phyloP scores from a whole-genome alignment of 2,888 invertebrate species.

The Cerceris rybyensis region DNA sequence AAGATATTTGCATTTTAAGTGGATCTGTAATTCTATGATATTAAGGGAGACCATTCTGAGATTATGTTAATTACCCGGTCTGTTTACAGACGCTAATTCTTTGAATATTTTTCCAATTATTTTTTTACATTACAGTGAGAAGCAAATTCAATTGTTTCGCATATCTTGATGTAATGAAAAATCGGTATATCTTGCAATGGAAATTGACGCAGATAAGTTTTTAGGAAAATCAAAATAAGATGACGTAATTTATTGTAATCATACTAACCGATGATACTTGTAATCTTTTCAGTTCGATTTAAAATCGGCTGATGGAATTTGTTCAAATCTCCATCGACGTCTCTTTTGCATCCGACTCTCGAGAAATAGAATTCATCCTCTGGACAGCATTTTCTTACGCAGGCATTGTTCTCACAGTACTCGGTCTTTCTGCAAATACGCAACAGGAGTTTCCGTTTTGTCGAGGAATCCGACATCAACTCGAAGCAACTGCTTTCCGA shows the following conservation, averaged over 20 bases:
- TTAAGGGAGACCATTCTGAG: no score
- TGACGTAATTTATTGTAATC: background rate
- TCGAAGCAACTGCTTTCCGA: slow-evolving; percentile 73
- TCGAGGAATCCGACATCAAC: slow-evolving; percentile 31
- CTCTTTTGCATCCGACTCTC: background rate
- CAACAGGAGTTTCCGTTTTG: slow-evolving; percentile 20
- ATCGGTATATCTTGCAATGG: no score
- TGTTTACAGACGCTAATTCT: no score
- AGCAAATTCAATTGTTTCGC: no score
- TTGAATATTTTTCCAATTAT: no score
- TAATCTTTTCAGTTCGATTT: background rate
- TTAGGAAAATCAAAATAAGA: background rate
- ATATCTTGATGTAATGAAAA: no score
- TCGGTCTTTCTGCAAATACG: slow-evolving; percentile 44
- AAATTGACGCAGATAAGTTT: no score
- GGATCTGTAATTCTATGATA: no score
- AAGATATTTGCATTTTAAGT: background rate
- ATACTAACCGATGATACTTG: background rate
- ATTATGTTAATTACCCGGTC: no score
- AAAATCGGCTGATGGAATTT: slow-evolving; percentile 32
- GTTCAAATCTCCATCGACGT: no score
- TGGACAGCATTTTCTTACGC: slow-evolving; percentile 79
- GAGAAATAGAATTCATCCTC: slow-evolving; percentile 66
- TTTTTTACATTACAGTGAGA: no score
- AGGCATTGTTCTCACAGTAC: slow-evolving; percentile 69